Evolutionary conservation across 2,113 vertebrate species (phyloP).

Genomic region (Cromileptes altivelis): DNA sequence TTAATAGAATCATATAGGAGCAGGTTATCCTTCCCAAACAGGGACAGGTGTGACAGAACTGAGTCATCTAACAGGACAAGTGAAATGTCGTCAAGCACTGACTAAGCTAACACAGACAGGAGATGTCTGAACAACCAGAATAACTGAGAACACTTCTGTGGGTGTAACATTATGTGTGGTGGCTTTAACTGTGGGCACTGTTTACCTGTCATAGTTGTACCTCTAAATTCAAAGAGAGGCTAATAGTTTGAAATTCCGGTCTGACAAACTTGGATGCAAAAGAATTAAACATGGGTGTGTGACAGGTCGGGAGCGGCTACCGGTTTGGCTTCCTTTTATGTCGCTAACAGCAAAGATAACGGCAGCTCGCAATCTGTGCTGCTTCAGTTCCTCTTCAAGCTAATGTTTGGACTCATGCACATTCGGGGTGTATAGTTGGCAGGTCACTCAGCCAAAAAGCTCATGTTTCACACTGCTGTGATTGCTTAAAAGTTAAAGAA

Average conservation of each 20-base stretch:
- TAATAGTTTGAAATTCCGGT: too few relatives aligned
- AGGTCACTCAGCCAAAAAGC: neutral
- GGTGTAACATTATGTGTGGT: slow-evolving; percentile 7
- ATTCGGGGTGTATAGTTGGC: neutral
- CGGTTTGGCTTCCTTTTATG: neutral
- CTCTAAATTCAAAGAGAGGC: neutral
- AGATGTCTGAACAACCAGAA: neutral
- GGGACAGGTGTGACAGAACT: neutral
- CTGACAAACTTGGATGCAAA: neutral
- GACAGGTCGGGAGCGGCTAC: neutral
- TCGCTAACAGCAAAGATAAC: neutral
- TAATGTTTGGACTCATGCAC: neutral
- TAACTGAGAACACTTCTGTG: neutral
- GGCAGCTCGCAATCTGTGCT: neutral
- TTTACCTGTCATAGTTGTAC: neutral
- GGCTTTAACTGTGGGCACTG: neutral
- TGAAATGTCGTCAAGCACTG: neutral
- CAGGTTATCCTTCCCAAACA: neutral
- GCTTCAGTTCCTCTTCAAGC: neutral
- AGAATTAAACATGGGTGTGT: neutral
- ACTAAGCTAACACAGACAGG: neutral
- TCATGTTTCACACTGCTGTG: neutral
- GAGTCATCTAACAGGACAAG: neutral
- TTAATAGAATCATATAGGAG: neutral
- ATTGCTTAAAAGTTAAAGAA: neutral